Evolutionary conservation across 2,888 invertebrate species (phyloP).

Genomic region (Eristalis pertinax): DNA sequence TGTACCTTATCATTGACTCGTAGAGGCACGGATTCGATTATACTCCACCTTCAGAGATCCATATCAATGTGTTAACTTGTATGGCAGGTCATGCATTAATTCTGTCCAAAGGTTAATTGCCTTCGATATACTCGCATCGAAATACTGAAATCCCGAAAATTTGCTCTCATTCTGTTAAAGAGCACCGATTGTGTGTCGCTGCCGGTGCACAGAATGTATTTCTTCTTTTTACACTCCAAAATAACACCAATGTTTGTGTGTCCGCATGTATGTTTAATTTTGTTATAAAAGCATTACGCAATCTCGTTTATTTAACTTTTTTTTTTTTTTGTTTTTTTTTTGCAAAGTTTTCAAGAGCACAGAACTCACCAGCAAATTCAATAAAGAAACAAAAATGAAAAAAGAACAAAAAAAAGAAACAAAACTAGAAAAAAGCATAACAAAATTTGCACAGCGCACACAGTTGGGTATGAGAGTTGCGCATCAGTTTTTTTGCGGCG

Average conservation of each 20-base stretch:
- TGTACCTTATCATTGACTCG: not conserved
- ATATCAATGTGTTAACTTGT: not conserved
- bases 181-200: not conserved
- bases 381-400: constrained; percentile 19
- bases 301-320: constrained; percentile 40
- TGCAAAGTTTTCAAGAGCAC: constrained; percentile 40
- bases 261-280: constrained; percentile 17
- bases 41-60: not conserved
- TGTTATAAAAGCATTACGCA: constrained; percentile 59
- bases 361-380: constrained; percentile 32
- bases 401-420: constrained; percentile 20
- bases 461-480: not conserved
- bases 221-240: not conserved
- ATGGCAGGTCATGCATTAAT: not conserved
- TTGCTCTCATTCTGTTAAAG: not conserved
- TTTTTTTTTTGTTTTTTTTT: constrained; percentile 1
- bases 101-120: not conserved
- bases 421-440: not conserved
- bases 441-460: not conserved
- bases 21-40: not conserved
- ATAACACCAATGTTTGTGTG: not conserved
- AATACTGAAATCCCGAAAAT: not conserved
- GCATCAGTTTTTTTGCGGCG: not conserved
- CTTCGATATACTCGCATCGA: not conserved
- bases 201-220: not conserved